Percentiles rank a stretch among this genome's conserved stretches.
Evolutionary conservation across 2,797 vertebrate genomes (phyloP).

Genomic region (Hypotaenidia philippensis): DNA sequence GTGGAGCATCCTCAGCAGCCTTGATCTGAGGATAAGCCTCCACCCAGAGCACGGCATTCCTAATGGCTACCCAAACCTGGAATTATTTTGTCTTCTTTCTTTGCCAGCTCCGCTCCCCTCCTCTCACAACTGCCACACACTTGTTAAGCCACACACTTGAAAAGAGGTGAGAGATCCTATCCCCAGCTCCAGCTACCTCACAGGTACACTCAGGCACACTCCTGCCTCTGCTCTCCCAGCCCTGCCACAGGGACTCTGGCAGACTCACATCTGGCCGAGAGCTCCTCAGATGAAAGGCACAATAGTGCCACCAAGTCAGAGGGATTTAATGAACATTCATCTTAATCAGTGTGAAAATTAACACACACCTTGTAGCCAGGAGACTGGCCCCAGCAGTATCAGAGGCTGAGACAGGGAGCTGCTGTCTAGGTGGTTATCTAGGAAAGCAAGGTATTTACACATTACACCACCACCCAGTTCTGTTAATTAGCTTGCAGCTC

Average conservation of each 20-base stretch:
- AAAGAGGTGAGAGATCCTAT: neutral
- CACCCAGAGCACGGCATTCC: neutral
- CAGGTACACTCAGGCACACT: rapidly evolving
- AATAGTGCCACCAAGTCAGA: neutral
- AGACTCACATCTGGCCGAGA: neutral
- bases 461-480: neutral
- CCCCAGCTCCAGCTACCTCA: neutral
- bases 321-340: neutral
- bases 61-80: neutral
- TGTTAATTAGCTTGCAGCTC: neutral
- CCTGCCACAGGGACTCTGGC: neutral
- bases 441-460: neutral
- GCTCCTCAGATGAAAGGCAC: neutral
- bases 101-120: neutral
- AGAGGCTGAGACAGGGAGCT: neutral
- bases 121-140: neutral
- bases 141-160: neutral
- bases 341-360: neutral
- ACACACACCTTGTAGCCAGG: neutral
- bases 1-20: neutral
- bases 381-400: neutral
- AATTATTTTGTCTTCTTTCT: neutral
- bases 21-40: neutral
- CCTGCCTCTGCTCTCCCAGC: neutral
- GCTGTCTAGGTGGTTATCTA: neutral